These are phyloP conservation scores for Rhinella marina DNA, from an alignment of 2,797 vertebrate genomes.

Conservation along the genomic window DNA sequence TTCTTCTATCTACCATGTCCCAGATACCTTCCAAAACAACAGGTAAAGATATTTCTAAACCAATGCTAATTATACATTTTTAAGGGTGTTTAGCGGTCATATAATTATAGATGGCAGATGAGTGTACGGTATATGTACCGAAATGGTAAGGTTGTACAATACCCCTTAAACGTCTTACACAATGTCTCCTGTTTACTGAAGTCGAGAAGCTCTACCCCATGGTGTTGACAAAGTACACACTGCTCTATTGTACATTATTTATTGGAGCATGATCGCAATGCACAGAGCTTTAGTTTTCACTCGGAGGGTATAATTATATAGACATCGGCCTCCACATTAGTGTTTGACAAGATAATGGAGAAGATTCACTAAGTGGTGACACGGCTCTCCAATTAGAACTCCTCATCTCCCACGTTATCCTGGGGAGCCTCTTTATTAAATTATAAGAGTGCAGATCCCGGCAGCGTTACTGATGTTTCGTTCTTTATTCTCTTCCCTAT, in stretches of 20 bases:
- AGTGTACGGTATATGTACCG: too few relatives aligned
- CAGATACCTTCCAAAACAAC: neutral
- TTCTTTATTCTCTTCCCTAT: conserved; percentile 27
- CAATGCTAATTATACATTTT: neutral
- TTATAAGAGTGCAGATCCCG: conserved; percentile 14
- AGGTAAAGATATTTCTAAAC: neutral
- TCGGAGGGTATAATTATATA: conserved; percentile 35
- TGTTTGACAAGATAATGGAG: conserved; percentile 49
- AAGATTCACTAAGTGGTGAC: conserved; percentile 47
- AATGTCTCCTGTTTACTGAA: neutral
- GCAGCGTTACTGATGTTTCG: conserved; percentile 9
- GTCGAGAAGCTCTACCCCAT: neutral
- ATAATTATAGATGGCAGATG: neutral
- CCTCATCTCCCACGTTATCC: conserved; percentile 37
- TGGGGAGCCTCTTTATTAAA: conserved; percentile 41
- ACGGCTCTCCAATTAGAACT: conserved; percentile 36
- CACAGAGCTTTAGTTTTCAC: neutral
- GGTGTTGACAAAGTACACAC: neutral
- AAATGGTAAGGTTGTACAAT: neutral
- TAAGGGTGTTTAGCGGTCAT: neutral
- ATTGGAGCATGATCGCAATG: conserved; percentile 7
- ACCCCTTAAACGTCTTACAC: neutral
- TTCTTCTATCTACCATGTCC: neutral
- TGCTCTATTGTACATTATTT: conserved; percentile 31
- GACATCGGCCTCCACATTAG: conserved; percentile 37